A percentile compares a stretch with the other conserved stretches of the same genome.
These are phyloP conservation scores for Hirtodrosophila duncani DNA, from an alignment of 2,888 invertebrate genomes.

Conservation along the genomic window DNA sequence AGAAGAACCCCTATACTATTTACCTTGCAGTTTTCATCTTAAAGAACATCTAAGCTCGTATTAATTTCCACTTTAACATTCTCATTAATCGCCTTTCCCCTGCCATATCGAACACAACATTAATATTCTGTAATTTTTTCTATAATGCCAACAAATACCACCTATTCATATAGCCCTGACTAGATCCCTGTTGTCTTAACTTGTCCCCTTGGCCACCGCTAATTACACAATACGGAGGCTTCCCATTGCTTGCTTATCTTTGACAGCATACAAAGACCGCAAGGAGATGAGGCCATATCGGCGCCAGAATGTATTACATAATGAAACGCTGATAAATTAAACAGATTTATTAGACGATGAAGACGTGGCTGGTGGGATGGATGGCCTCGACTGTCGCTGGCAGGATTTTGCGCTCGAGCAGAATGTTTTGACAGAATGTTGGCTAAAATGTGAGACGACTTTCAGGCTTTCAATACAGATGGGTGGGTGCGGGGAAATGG, in stretches of 20 bases:
- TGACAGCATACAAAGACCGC: conserved; percentile 21
- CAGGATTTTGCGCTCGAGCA: conserved; percentile 16
- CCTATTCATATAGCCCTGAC: no score
- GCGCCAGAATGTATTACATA: conserved; percentile 37
- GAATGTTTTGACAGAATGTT: conserved; percentile 7
- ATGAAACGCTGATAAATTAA: conserved; percentile 65
- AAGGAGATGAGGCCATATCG: neutral
- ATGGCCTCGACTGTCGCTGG: conserved; percentile 27
- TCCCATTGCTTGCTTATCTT: conserved; percentile 37
- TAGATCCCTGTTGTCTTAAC: no score
- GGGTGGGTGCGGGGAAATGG: conserved; percentile 53
- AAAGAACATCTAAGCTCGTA: no score
- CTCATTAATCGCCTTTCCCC: no score
- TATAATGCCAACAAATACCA: no score
- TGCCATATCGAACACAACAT: no score
- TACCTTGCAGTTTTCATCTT: no score
- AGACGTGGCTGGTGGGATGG: no score
- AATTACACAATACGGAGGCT: conserved; percentile 49
- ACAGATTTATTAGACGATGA: conserved; percentile 64
- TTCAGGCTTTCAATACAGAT: no score
- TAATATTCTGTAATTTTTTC: no score
- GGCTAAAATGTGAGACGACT: neutral
- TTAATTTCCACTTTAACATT: no score
- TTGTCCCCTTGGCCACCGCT: conserved; percentile 17
- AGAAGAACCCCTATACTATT: no score